Percentiles rank a stretch among this genome's conserved stretches.
These are phyloP conservation scores for Drosophila recens DNA, from an alignment of 2,888 invertebrate species.

Conservation along the genomic window DNA sequence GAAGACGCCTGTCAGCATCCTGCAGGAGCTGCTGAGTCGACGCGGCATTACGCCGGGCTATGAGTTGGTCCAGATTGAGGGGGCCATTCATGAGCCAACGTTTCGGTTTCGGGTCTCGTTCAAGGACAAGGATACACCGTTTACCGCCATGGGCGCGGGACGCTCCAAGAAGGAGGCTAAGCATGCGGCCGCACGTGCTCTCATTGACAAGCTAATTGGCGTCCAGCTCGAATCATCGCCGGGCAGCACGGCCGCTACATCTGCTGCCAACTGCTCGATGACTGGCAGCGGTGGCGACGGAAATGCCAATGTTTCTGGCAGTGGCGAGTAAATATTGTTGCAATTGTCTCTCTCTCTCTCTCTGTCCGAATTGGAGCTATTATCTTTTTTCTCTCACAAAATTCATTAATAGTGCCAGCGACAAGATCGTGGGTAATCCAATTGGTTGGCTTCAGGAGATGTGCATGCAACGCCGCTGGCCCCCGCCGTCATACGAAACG, in stretches of 20 bases:
- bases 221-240: constrained; percentile 88
- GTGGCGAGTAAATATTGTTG: constrained; percentile 79
- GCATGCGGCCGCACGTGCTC: constrained; percentile 96
- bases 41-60: constrained; percentile 97
- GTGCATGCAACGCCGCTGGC: constrained; percentile 98
- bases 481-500: constrained; percentile 96
- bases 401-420: constrained; percentile 87
- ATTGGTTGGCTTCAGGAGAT: constrained; percentile 98
- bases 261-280: constrained; percentile 48
- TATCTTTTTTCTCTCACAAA: neutral
- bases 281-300: constrained; percentile 68
- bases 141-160: constrained; percentile 94
- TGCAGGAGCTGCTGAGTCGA: constrained; percentile 96
- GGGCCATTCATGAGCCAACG: constrained; percentile 98
- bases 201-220: constrained; percentile 94
- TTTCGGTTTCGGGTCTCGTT: constrained; percentile 98
- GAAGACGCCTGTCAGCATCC: constrained; percentile 96
- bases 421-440: constrained; percentile 95
- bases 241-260: constrained; percentile 44
- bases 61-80: constrained; percentile 97
- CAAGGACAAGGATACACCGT: constrained; percentile 89
- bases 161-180: constrained; percentile 99
- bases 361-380: neutral
- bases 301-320: constrained; percentile 67
- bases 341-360: neutral